Evolutionary conservation across 2,113 vertebrate species (phyloP), one percentile per base, ranked within the genome.

Genomic region (Gadus macrocephalus): DNA sequence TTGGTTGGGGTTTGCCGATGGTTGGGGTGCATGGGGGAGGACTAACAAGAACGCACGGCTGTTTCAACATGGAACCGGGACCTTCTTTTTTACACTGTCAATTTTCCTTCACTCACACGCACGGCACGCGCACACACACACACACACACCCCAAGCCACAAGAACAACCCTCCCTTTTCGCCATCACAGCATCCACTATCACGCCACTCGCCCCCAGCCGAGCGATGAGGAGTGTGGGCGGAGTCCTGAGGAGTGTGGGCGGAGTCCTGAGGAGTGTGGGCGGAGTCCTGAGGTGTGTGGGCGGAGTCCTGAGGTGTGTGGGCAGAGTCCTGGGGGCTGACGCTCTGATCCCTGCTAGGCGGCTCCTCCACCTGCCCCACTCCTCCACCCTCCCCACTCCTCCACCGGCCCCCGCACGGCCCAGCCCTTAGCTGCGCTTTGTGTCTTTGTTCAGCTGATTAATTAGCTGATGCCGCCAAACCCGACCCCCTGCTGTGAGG

Each of bases 31-130:
- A 7, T 3, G 22, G 78, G 69, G 67, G 16, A 64, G 79, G 79
- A 75, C 85, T 91, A 91, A 92, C 86, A 15, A 91, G 90, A 88
- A 92, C 90, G 77, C 90, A 91, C 91, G 85, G 71, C 83, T 86
- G 80, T 84, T 90, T 83, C 89, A 76, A 69, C 71, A 79, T 85
- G 82, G 87, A 85, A 86, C 83, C 76, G 74, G 79, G 75, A 87
- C 84, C 87, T 89, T 91, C 90, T 89, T 87, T 87, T 80, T 75
- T 67, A 64, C 69, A 86, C 86, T 83, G 82, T 89, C 85, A 89
- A 70, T 80, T 75, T 72, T 67, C 78, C 74, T 49, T 73, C 70
- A 59, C 67, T 49, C 42, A 60, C 56, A 69, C 62, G 49, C 62
- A 25, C 25, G 2, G 31, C 31, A 35, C 31, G 6, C 31, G 4